phyloP scores from a whole-genome alignment of 2,888 invertebrate genomes.

The Arge pagana region DNA sequence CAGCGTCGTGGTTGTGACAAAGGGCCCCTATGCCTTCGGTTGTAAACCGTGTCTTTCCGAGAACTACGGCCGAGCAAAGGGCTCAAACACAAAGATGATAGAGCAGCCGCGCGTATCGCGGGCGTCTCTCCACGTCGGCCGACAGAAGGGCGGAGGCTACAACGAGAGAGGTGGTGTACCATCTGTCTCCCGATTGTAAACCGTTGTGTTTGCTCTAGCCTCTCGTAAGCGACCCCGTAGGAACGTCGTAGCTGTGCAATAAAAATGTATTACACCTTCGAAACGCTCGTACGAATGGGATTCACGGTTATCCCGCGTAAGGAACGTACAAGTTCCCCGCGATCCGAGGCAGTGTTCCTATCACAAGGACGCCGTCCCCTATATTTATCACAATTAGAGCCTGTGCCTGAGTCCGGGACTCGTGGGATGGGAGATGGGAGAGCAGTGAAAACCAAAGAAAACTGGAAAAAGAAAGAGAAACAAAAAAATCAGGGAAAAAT shows the following conservation, averaged over 20 bases:
- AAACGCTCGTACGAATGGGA: no score
- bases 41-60: slow-evolving; percentile 15
- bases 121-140: slow-evolving; percentile 16
- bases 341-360: not conserved
- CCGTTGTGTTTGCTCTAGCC: slow-evolving; percentile 3
- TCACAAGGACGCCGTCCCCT: slow-evolving; percentile 41
- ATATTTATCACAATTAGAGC: slow-evolving; percentile 52
- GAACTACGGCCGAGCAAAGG: slow-evolving; percentile 13
- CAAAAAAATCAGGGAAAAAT: slow-evolving; percentile 8
- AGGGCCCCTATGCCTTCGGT: slow-evolving; percentile 13
- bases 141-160: not conserved
- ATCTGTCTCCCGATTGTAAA: slow-evolving; percentile 12
- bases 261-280: no score
- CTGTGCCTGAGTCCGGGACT: slow-evolving; percentile 29
- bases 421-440: not conserved
- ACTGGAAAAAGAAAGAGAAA: slow-evolving; percentile 2
- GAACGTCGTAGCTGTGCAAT: not conserved
- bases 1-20: slow-evolving; percentile 12
- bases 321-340: not conserved
- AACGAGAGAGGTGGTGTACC: not conserved
- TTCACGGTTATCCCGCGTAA: no score
- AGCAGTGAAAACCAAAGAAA: not conserved
- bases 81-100: slow-evolving; percentile 21
- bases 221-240: not conserved
- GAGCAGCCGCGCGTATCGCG: not conserved